Conservation (phyloP, 2,113 vertebrate species). For the Condylura cristata region DNA sequence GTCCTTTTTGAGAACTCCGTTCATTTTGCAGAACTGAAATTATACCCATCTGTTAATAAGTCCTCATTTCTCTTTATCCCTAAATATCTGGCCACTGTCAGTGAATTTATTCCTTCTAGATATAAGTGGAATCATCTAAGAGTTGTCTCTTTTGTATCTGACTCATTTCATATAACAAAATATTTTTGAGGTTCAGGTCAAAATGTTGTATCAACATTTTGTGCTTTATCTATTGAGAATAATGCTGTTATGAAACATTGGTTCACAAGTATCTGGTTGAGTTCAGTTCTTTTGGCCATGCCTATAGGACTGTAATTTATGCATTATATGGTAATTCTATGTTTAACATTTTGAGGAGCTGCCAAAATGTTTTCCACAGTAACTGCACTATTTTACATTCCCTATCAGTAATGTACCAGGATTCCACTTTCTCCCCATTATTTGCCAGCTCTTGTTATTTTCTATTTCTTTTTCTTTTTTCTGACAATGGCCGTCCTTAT, state of each 20-base stretch:
- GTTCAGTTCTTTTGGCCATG: not conserved
- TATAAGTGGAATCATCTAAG: not conserved
- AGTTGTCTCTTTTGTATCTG: not conserved
- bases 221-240: not conserved
- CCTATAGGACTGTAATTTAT: not conserved
- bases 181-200: not conserved
- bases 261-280: not conserved
- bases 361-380: not conserved
- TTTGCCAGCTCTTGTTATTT: not conserved
- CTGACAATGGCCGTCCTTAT: not conserved
- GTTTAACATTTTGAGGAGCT: not conserved
- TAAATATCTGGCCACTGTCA: not conserved
- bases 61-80: fast-evolving
- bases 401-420: not conserved
- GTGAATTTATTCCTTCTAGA: not conserved
- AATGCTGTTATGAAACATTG: not conserved
- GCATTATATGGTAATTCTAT: not conserved
- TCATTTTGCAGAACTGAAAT: not conserved
- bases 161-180: not conserved
- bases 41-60: not conserved
- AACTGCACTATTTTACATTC: not conserved
- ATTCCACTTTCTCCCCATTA: not conserved
- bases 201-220: not conserved
- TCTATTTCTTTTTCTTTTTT: not conserved
- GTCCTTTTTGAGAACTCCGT: not conserved